Evolutionary conservation across 2,113 vertebrate genomes (phyloP), one percentile per base, ranked within the genome.

Genomic region (Rutilus rutilus): DNA sequence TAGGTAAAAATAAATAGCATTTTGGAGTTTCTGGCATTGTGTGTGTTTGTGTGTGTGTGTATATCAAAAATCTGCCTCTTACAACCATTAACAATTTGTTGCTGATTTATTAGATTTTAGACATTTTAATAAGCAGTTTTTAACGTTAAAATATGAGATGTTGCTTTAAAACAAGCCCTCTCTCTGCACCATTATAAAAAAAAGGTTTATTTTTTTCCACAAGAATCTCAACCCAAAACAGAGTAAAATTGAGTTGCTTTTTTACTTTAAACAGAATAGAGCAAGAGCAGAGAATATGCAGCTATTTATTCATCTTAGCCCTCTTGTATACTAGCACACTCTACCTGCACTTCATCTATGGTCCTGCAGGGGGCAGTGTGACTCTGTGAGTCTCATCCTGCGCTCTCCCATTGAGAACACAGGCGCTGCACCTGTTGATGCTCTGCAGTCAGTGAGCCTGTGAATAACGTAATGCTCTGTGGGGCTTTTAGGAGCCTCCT

Each of bases 281-380:
- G 36, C n/a, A 30, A 1, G 3, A 17, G 12, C 57, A 67, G 15
- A 67, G 4, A 62, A 27, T 27, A 25, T 75, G 21, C 23, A 39
- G 30, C 50, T 8, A 10, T 80, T 73, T 17, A 47, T 81, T 67
- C 2, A 30, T 47, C 78, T 11, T 6, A 65, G 8, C 2, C 3
- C 60, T 65, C 36, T 47, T 50, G 11, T 12, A 2, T n/a, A 8
- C 64, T 23, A 45, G 19, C 39, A 17, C 6, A 47, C 47, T 2
- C 21, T 57, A 39, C 14, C 14, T 81, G 60, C 78, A 27, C 23
- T 82, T 45, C 6, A n/a, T 2, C 0, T 33, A 15, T n/a, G 3
- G 12, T 12, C 88, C 91, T 89, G 78, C 85, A 91, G 90, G 89
- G 83, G 91, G 90, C 88, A 87, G 36, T 90, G 79, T 90, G 89